Evolutionary conservation across 2,113 vertebrate genomes (phyloP).

Genomic region (Microtus montanus): DNA sequence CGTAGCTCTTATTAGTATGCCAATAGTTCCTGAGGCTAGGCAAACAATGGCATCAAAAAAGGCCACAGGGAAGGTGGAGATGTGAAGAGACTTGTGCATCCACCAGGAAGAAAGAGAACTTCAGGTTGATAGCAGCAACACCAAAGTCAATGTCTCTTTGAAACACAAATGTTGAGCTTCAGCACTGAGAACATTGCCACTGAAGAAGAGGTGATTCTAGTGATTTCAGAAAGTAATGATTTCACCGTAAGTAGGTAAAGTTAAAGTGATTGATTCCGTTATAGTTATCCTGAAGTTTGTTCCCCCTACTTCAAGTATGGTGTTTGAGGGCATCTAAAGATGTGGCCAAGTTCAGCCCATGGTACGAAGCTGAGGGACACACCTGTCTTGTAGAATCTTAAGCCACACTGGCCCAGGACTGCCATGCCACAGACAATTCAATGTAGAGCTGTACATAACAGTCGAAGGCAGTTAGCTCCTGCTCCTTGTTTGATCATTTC

Average conservation of each 20-base stretch:
- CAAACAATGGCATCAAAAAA: constrained; percentile 47
- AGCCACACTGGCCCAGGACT: not conserved
- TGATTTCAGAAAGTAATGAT: not conserved
- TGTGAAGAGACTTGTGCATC: not conserved
- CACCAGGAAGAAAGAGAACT: constrained; percentile 35
- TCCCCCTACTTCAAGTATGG: not conserved
- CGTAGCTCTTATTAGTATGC: constrained; percentile 46
- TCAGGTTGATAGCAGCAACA: constrained; percentile 30
- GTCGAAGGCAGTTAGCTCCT: not conserved
- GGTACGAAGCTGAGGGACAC: not conserved
- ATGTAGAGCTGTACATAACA: not conserved
- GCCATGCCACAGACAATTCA: not conserved
- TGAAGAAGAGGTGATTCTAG: not conserved
- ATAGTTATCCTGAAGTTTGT: constrained; percentile 5
- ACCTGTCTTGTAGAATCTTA: not conserved
- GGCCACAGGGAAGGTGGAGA: not conserved
- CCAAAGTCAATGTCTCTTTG: constrained; percentile 46
- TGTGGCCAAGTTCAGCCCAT: not conserved
- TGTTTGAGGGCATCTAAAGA: not conserved
- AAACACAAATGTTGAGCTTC: constrained; percentile 36
- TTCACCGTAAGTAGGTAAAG: constrained; percentile 18
- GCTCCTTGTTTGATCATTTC: not conserved
- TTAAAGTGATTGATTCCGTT: not conserved
- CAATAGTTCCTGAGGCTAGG: constrained; percentile 62
- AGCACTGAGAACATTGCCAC: not conserved